Evolutionary conservation across 2,113 vertebrate genomes (phyloP).

Genomic region (Epinephelus cyanopodus): DNA sequence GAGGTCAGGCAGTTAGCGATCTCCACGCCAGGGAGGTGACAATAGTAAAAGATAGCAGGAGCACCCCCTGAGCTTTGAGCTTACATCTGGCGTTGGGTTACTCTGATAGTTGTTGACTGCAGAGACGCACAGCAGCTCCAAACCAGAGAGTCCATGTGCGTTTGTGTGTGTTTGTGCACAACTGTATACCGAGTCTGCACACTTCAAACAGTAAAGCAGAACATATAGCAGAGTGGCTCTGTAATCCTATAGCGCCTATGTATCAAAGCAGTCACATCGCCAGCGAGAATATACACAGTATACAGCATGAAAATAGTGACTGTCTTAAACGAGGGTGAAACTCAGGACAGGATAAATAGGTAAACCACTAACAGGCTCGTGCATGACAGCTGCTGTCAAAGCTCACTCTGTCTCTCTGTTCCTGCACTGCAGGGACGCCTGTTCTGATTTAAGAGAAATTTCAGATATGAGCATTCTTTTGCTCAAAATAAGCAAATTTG

Average conservation of each 20-base stretch:
- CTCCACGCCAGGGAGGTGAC: constrained; percentile 55
- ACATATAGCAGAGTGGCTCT: not conserved
- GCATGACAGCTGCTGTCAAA: not conserved
- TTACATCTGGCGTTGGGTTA: constrained; percentile 59
- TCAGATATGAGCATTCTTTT: not conserved
- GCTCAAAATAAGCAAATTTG: not conserved
- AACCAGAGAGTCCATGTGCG: not conserved
- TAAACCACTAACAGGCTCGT: constrained; percentile 10
- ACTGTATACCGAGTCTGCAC: not conserved
- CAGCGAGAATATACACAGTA: not conserved
- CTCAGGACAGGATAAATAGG: not conserved
- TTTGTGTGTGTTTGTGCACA: not conserved
- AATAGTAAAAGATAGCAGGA: constrained; percentile 60
- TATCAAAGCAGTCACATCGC: not conserved
- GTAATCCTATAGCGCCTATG: not conserved
- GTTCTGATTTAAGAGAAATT: not conserved
- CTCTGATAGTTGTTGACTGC: constrained; percentile 41
- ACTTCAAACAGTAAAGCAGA: constrained; percentile 14
- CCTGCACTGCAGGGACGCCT: not conserved
- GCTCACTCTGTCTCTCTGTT: not conserved
- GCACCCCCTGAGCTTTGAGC: constrained; percentile 37
- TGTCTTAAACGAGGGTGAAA: constrained; percentile 23
- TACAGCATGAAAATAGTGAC: not conserved
- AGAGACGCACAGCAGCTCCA: constrained; percentile 19
- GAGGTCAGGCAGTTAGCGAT: constrained; percentile 47